These are phyloP conservation scores for Melanerpes formicivorus DNA, from an alignment of 2,113 vertebrate genomes.

Conservation along the genomic window DNA sequence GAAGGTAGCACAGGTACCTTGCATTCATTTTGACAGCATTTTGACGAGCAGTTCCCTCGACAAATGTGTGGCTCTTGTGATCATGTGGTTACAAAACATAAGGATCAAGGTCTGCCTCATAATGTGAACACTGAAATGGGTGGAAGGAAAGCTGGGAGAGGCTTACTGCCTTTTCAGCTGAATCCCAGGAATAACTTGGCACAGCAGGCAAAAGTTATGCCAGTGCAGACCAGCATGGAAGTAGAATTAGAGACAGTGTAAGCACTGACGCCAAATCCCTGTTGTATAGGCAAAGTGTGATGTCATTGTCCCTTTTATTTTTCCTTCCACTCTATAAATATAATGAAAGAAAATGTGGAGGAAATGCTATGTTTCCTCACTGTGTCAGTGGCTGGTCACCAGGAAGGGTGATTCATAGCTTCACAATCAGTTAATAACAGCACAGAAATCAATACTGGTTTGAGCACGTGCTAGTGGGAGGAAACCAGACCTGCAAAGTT, in stretches of 20 bases:
- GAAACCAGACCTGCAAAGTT: not conserved
- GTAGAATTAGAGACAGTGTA: not conserved
- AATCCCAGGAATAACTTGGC: not conserved
- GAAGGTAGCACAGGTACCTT: not conserved
- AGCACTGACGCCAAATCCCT: accelerated
- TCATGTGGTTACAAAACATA: not conserved
- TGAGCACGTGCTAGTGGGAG: not conserved
- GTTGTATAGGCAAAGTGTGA: not conserved
- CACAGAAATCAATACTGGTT: not conserved
- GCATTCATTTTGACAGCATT: not conserved
- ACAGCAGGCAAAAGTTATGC: not conserved
- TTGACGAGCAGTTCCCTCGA: not conserved
- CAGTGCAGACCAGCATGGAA: not conserved
- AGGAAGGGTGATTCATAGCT: not conserved
- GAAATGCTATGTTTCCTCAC: not conserved
- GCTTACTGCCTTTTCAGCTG: not conserved
- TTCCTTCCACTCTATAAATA: not conserved
- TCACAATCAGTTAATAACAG: not conserved
- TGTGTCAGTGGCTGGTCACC: not conserved
- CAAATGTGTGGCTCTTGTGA: not conserved
- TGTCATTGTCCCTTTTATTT: not conserved
- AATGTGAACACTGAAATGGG: not conserved
- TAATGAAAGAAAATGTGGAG: not conserved
- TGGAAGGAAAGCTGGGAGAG: not conserved
- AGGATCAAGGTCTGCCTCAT: not conserved